Base-by-base conservation (phyloP, 2,797 vertebrate genomes). In the Falco peregrinus region DNA sequence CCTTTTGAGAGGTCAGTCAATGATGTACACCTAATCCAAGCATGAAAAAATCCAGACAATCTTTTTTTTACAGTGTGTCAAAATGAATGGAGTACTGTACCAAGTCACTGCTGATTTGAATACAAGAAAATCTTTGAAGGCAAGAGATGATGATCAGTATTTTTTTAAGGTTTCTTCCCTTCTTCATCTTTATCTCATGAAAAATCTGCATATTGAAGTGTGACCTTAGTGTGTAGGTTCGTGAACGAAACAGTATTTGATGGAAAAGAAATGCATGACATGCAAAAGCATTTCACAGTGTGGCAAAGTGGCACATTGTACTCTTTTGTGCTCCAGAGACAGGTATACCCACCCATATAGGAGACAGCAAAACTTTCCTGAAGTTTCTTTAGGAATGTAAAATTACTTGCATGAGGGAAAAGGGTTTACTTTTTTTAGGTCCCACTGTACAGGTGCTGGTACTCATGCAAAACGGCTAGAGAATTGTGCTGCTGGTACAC, bases 231-330 rank as follows among this genome's bases (percentile, higher is more conserved):
- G 10, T 57, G 45, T 29, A 29, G 43, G 15, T 73, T 53, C 31
- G 54, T 43, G 53, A 77, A 65, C 16, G 21, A 51, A 84, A 13
- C 10, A 8, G 22, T 29, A 11, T 43, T 70, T 65, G 63, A 59
- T 10, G 28, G 24, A 5, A 25, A 37, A 41, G 43, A 41, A 41
- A 51, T 5, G 11, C 18, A 8, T 31, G 41, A 35, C 25, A 6
- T 9, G 47, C 24, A 77, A 47, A 77, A 81, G 5, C n/a, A 47
- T 51, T 75, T 59, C 28, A 13, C 47, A 56, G 8, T 33, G 35
- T 41, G 47, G 31, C 43, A 11, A 16, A 70, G 16, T 21, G 70
- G 54, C 7, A 33, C 0, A 0, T 28, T 35, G 20, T 26, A 11
- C 18, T 39, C n/a, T 53, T 45, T 51, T 26, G 39, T 60, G 41